Percentiles rank a stretch among this genome's conserved stretches.
Conservation (phyloP, 1,140 invertebrate species). For the Xylocopa sonorina region DNA sequence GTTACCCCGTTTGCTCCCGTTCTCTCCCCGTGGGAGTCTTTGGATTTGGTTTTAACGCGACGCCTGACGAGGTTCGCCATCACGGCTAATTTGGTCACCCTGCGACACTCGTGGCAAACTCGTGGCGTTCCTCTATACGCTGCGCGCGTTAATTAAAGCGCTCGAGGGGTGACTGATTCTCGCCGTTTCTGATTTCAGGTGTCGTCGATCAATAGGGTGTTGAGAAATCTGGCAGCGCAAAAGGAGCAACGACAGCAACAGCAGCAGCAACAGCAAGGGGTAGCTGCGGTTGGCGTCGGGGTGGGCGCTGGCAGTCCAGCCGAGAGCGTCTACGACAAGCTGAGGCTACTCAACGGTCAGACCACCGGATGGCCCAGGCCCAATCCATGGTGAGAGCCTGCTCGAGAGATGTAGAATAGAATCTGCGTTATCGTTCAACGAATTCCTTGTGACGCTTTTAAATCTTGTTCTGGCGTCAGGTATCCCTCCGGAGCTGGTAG, state of each 20-base stretch:
- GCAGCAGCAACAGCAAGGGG: slow-evolving; percentile 78
- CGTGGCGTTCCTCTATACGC: no score
- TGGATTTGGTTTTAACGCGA: no score
- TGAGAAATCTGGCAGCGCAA: slow-evolving; percentile 95
- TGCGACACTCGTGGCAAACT: no score
- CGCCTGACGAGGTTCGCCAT: no score
- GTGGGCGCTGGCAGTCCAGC: slow-evolving; percentile 79
- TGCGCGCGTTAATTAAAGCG: no score
- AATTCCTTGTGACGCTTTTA: neutral
- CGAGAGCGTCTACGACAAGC: slow-evolving; percentile 91
- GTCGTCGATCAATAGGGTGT: slow-evolving; percentile 98
- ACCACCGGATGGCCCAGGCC: slow-evolving; percentile 84
- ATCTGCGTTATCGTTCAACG: no score
- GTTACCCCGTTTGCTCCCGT: neutral
- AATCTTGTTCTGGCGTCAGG: slow-evolving; percentile 66
- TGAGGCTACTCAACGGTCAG: slow-evolving; percentile 92
- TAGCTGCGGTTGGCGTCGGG: slow-evolving; percentile 77
- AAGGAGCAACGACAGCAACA: slow-evolving; percentile 88
- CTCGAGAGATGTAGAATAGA: no score
- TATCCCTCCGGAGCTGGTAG: slow-evolving; percentile 81
- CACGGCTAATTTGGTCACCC: no score
- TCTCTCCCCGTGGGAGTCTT: neutral
- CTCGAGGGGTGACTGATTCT: no score
- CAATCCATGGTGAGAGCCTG: slow-evolving; percentile 84
- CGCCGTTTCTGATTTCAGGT: slow-evolving; percentile 85